These are phyloP conservation scores for Odontomachus brunneus DNA, from an alignment of 1,140 invertebrate genomes.

Conservation along the genomic window DNA sequence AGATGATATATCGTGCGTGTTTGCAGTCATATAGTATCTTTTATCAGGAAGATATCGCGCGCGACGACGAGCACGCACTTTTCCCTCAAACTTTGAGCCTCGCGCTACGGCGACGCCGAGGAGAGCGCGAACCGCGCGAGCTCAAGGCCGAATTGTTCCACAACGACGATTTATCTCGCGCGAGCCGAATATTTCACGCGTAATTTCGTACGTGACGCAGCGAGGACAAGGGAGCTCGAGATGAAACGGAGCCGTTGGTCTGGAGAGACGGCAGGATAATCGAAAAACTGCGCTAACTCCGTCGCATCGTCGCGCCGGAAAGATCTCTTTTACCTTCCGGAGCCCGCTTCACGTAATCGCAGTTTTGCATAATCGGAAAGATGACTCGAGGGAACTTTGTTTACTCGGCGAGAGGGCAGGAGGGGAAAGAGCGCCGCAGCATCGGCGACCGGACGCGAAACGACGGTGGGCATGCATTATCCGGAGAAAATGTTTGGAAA, in stretches of 20 bases:
- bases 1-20: constrained; percentile 40
- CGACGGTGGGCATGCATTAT: too few relatives aligned
- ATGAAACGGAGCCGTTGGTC: too few relatives aligned
- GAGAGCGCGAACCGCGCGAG: constrained; percentile 39
- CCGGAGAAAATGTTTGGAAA: too few relatives aligned
- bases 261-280: too few relatives aligned
- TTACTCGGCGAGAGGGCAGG: not conserved
- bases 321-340: constrained; percentile 34
- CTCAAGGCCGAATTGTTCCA: constrained; percentile 41
- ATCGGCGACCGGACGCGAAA: too few relatives aligned
- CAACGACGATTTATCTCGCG: constrained; percentile 21
- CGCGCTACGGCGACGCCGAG: not conserved
- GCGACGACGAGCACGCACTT: constrained; percentile 35
- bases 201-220: not conserved
- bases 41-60: constrained; percentile 54
- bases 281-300: too few relatives aligned
- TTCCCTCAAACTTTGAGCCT: constrained; percentile 35
- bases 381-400: constrained; percentile 43
- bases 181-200: not conserved
- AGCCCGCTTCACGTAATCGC: constrained; percentile 46
- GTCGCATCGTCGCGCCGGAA: too few relatives aligned
- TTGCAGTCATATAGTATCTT: constrained; percentile 52
- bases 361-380: constrained; percentile 47
- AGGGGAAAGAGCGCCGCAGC: not conserved
- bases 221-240: too few relatives aligned